These are phyloP conservation scores for Boulengeromyrus knoepffleri DNA, from an alignment of 2,113 vertebrate genomes.

Conservation along the genomic window DNA sequence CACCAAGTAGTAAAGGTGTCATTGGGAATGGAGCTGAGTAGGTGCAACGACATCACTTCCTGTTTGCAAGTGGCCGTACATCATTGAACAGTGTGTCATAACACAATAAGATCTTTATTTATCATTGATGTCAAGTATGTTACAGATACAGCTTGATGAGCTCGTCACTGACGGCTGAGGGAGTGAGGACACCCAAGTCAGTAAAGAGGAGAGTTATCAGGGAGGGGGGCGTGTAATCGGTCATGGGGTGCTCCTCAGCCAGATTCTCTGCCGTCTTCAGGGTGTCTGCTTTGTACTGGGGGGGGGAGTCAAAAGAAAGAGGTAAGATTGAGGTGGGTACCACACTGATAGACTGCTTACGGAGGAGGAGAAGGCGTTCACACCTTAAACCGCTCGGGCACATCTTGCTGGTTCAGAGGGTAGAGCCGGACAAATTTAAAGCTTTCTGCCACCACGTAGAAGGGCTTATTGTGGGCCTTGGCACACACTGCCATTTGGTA, in stretches of 20 bases:
- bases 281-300: constrained; percentile 88
- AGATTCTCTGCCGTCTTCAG: constrained; percentile 69
- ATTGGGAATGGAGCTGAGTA: background rate
- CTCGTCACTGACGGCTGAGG: constrained; percentile 92
- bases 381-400: constrained; percentile 93
- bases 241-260: constrained; percentile 80
- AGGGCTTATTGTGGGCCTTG: constrained; percentile 94
- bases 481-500: constrained; percentile 93
- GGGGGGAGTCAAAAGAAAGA: background rate
- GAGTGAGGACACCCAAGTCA: constrained; percentile 89
- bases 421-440: constrained; percentile 97
- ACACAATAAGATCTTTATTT: background rate
- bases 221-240: constrained; percentile 90
- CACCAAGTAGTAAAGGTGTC: background rate
- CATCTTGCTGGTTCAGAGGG: constrained; percentile 91
- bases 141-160: constrained; percentile 96
- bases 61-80: background rate
- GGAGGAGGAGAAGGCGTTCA: constrained; percentile 13
- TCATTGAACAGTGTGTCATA: background rate
- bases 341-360: background rate
- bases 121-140: constrained; percentile 20
- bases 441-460: constrained; percentile 95
- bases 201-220: constrained; percentile 92
- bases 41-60: background rate
- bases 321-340: background rate